phyloP scores from a whole-genome alignment of 2,888 invertebrate genomes.

The Caenorhabditis japonica region DNA sequence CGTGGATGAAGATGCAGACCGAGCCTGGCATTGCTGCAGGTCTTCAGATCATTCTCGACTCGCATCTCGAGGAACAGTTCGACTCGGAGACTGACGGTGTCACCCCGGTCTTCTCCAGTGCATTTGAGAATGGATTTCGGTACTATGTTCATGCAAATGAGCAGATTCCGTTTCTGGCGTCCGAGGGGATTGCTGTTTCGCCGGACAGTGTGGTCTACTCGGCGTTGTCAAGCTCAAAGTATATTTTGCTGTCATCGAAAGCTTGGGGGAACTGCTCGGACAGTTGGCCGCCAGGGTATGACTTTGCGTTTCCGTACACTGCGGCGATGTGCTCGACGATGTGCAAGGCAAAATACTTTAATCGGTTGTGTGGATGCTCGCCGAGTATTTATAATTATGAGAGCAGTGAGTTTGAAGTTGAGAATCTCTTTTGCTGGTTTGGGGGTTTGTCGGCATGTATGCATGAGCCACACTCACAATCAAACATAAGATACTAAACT shows the following conservation, averaged over 20 bases:
- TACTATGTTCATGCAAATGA: slow-evolving; percentile 68
- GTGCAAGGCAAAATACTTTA: slow-evolving; percentile 63
- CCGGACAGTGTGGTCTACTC: slow-evolving; percentile 65
- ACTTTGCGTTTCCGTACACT: slow-evolving; percentile 50
- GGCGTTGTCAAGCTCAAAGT: slow-evolving; percentile 60
- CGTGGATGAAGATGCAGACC: slow-evolving; percentile 69
- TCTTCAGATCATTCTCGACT: slow-evolving; percentile 69
- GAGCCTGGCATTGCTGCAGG: slow-evolving; percentile 71
- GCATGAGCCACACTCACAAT: too few relatives aligned
- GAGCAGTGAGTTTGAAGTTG: slow-evolving; percentile 23
- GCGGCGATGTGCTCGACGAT: slow-evolving; percentile 60
- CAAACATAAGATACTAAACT: too few relatives aligned
- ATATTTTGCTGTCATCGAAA: slow-evolving; percentile 53
- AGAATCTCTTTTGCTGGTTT: too few relatives aligned
- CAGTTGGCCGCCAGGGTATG: slow-evolving; percentile 58
- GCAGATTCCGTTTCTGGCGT: background rate
- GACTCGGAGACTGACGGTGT: slow-evolving; percentile 54
- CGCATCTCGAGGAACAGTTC: slow-evolving; percentile 71
- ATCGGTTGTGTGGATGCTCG: slow-evolving; percentile 60
- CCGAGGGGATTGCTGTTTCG: slow-evolving; percentile 67
- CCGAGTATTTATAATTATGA: slow-evolving; percentile 65
- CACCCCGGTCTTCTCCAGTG: slow-evolving; percentile 64
- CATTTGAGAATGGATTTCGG: slow-evolving; percentile 73
- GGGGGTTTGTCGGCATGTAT: too few relatives aligned
- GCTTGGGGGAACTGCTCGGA: slow-evolving; percentile 68